phyloP scores from a whole-genome alignment of 92 coral and sea anemone species.

The Epizoanthus scotinus region DNA sequence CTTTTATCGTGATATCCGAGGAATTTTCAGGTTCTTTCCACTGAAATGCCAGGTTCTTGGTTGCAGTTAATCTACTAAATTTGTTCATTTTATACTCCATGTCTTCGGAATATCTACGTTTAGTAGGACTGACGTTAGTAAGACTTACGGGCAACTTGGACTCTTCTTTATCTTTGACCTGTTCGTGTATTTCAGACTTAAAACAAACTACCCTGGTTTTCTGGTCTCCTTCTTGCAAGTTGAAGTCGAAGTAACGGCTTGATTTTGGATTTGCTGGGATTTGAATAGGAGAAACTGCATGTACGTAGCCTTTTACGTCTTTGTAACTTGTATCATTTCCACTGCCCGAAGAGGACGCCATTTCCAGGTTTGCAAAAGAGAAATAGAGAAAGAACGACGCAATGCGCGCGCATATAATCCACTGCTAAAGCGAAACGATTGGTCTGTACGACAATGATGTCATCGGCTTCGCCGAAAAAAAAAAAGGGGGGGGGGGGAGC shows the following conservation, averaged over 20 bases:
- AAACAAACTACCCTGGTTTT: slow-evolving; percentile 49
- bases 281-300: slow-evolving; percentile 37
- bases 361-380: no score
- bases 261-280: slow-evolving; percentile 34
- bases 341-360: slow-evolving; percentile 16
- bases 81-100: slow-evolving; percentile 49
- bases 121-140: slow-evolving; percentile 25
- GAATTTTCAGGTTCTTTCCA: slow-evolving; percentile 48
- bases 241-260: slow-evolving; percentile 38
- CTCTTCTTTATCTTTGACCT: slow-evolving; percentile 40
- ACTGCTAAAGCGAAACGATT: no score
- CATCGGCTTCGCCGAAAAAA: no score
- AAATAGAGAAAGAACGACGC: no score
- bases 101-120: slow-evolving; percentile 35
- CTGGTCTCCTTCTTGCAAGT: slow-evolving; percentile 38
- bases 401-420: no score
- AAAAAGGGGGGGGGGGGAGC: no score
- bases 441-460: no score
- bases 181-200: slow-evolving; percentile 24
- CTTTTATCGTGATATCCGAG: no score
- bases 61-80: slow-evolving; percentile 20
- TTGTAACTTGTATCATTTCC: not conserved
- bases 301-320: slow-evolving; percentile 48
- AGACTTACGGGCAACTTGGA: slow-evolving; percentile 30
- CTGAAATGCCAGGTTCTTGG: slow-evolving; percentile 47